Conservation (phyloP, 37 sponge, comb jelly and placozoan genomes). For the Hormiphora californensis region DNA sequence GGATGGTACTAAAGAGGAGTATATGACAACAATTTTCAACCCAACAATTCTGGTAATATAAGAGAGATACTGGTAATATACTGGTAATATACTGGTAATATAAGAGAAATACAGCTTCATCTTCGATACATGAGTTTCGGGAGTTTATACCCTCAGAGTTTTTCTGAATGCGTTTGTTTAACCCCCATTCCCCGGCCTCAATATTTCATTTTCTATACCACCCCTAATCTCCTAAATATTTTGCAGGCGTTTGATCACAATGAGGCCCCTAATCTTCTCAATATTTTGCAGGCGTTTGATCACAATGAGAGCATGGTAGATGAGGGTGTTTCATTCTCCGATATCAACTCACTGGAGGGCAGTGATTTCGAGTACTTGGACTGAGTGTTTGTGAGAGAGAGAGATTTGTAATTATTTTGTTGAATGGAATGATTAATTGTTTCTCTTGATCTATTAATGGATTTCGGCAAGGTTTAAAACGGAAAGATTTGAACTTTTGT, state of each 20-base stretch:
- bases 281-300: conserved; percentile 37
- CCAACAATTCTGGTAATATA: neutral
- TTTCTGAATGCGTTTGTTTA: no score
- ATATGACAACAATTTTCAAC: neutral
- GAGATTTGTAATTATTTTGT: neutral
- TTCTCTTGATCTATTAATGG: neutral
- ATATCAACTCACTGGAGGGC: conserved; percentile 29
- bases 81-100: no score
- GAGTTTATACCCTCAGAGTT: no score
- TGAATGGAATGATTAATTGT: no score
- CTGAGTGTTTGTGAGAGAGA: neutral
- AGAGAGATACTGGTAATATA: no score
- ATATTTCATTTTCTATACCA: no score
- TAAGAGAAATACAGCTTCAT: no score
- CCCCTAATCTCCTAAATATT: no score
- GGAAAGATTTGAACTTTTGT: no score
- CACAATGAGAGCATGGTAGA: conserved; percentile 52
- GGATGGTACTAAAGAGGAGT: conserved; percentile 39
- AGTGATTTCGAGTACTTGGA: conserved; percentile 52
- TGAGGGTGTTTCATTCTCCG: neutral
- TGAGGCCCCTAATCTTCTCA: no score
- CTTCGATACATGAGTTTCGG: no score
- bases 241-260: conserved; percentile 47
- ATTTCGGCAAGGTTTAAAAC: neutral
- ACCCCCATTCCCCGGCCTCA: no score